Percentiles rank a stretch among this genome's conserved stretches.
Conservation (phyloP, 2,113 vertebrate species). For the Zosterops japonicus region DNA sequence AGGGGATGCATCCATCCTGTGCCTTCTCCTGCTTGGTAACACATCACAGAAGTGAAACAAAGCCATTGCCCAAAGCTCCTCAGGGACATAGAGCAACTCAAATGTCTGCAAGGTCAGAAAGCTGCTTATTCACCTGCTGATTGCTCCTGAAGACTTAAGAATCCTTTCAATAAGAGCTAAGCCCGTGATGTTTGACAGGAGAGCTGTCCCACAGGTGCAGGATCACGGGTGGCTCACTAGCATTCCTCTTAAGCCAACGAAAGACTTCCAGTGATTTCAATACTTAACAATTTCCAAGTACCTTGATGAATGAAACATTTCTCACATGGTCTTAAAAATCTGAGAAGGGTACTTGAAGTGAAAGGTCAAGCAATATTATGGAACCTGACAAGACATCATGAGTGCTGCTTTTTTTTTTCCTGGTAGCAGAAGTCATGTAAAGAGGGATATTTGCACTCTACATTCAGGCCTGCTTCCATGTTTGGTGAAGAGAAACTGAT, state of each 20-base stretch:
- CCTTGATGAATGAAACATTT: not conserved
- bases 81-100: not conserved
- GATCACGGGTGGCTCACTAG: not conserved
- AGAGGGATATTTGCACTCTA: not conserved
- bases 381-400: rapidly evolving
- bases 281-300: not conserved
- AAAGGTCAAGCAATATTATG: not conserved
- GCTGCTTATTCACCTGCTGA: not conserved
- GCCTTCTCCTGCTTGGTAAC: not conserved
- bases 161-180: not conserved
- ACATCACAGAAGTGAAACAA: not conserved
- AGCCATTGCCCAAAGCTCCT: not conserved
- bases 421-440: not conserved
- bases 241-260: not conserved
- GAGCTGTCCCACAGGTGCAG: not conserved
- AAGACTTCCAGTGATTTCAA: not conserved
- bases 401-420: not conserved
- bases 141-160: not conserved
- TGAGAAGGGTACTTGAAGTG: not conserved
- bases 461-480: not conserved
- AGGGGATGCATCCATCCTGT: not conserved
- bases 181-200: not conserved
- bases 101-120: not conserved
- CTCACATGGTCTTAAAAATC: not conserved
- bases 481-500: not conserved